Evolutionary conservation across 2,888 invertebrate genomes (phyloP).

Genomic region (Plebejus melissa): DNA sequence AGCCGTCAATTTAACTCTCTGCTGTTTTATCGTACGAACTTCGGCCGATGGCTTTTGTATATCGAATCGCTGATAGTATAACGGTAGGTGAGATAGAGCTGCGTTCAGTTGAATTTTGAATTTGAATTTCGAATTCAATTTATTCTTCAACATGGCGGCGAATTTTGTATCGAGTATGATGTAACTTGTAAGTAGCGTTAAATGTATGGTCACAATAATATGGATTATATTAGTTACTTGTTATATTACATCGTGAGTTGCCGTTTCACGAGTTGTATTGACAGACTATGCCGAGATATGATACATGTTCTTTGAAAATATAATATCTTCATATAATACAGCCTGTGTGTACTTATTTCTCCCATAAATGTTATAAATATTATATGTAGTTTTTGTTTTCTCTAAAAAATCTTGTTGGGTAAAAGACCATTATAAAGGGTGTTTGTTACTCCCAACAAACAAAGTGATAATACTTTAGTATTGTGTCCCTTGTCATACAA

Average conservation of each 20-base stretch:
- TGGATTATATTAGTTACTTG: slow-evolving; percentile 74
- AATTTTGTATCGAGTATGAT: slow-evolving; percentile 67
- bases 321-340: slow-evolving; percentile 75
- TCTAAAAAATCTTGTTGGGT: background rate
- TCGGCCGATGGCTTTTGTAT: slow-evolving; percentile 66
- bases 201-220: slow-evolving; percentile 65
- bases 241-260: slow-evolving; percentile 53
- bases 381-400: background rate
- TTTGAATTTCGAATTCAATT: slow-evolving; percentile 31
- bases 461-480: too few species aligned
- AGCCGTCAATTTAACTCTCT: slow-evolving; percentile 38
- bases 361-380: background rate
- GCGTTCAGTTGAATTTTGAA: slow-evolving; percentile 45
- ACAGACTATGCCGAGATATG: slow-evolving; percentile 70
- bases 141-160: slow-evolving; percentile 51
- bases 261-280: slow-evolving; percentile 74
- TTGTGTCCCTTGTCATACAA: too few species aligned
- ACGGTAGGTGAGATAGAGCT: slow-evolving; percentile 60
- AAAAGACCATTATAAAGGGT: background rate
- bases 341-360: slow-evolving; percentile 42
- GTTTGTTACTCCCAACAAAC: too few species aligned
- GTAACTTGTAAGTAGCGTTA: slow-evolving; percentile 61
- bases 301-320: slow-evolving; percentile 78
- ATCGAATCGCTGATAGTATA: slow-evolving; percentile 59
- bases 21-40: slow-evolving; percentile 43